Percentiles rank a stretch among this genome's conserved stretches.
Evolutionary conservation across 1,140 invertebrate genomes (phyloP).

Genomic region (Pseudomyrmex pallidus): DNA sequence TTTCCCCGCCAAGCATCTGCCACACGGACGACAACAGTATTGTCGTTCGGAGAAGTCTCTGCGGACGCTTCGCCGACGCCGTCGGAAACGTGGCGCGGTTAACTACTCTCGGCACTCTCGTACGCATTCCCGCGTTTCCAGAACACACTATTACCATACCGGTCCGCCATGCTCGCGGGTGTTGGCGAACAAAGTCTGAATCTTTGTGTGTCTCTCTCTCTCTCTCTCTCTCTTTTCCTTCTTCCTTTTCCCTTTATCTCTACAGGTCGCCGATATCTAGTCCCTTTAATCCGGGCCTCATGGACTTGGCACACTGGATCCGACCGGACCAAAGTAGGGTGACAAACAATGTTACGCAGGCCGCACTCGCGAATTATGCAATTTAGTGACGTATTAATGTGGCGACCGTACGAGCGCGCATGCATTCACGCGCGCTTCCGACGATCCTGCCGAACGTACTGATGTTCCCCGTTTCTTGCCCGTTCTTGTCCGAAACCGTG

Average conservation of each 20-base stretch:
- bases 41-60: constrained; percentile 50
- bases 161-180: constrained; percentile 69
- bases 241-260: background rate
- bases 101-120: constrained; percentile 33
- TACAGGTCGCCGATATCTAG: constrained; percentile 54
- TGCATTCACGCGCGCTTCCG: constrained; percentile 41
- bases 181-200: constrained; percentile 51
- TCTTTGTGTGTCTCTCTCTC: background rate
- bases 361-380: constrained; percentile 63
- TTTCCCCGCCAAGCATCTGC: constrained; percentile 48
- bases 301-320: constrained; percentile 11
- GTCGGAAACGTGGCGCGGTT: background rate
- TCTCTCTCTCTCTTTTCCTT: background rate
- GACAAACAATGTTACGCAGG: constrained; percentile 8
- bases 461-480: constrained; percentile 77
- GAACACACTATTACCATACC: constrained; percentile 42
- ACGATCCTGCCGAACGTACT: constrained; percentile 68
- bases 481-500: constrained; percentile 73
- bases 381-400: constrained; percentile 59
- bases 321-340: background rate
- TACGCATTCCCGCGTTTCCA: constrained; percentile 37
- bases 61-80: constrained; percentile 8
- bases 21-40: constrained; percentile 46
- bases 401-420: constrained; percentile 1
- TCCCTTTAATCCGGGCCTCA: constrained; percentile 70